A percentile compares a stretch with the other conserved stretches of the same genome.
These are phyloP conservation scores for Atrina japonica DNA, from an alignment of 2,888 invertebrate genomes.

Conservation along the genomic window DNA sequence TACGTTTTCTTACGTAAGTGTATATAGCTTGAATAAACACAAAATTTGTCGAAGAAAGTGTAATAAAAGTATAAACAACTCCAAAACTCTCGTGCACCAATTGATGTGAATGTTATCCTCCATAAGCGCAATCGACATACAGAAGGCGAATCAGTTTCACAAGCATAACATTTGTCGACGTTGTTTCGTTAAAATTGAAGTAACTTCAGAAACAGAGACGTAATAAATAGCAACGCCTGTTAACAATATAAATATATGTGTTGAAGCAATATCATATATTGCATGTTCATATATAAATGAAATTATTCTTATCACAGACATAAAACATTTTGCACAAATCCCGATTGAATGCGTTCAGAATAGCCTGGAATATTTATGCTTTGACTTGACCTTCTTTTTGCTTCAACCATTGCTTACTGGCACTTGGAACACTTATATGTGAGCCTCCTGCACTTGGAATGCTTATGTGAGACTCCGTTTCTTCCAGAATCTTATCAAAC, in stretches of 20 bases:
- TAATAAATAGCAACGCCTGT: too few relatives aligned
- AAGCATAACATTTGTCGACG: too few relatives aligned
- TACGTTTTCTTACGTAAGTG: too few relatives aligned
- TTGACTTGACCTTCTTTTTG: constrained; percentile 51
- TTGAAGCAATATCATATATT: constrained; percentile 19
- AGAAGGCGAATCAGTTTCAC: too few relatives aligned
- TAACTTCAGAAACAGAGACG: too few relatives aligned
- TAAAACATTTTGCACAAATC: constrained; percentile 34
- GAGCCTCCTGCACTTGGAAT: constrained; percentile 33
- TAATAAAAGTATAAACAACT: too few relatives aligned
- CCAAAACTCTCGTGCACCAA: too few relatives aligned
- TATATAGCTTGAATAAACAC: too few relatives aligned
- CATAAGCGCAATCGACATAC: too few relatives aligned
- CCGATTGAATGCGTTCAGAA: constrained; percentile 34
- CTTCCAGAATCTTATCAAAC: constrained; percentile 36
- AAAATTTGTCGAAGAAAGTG: too few relatives aligned
- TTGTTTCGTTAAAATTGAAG: too few relatives aligned
- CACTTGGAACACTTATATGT: constrained; percentile 36
- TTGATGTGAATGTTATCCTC: too few relatives aligned
- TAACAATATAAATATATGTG: background rate
- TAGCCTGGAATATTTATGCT: constrained; percentile 30
- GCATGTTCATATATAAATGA: constrained; percentile 11
- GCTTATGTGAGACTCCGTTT: constrained; percentile 24
- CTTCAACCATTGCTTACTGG: constrained; percentile 54
- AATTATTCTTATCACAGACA: constrained; percentile 10